Evolutionary conservation across 1,140 invertebrate genomes (phyloP), one percentile per base, ranked within the genome.

Genomic region (Lordiphosa mommai): DNA sequence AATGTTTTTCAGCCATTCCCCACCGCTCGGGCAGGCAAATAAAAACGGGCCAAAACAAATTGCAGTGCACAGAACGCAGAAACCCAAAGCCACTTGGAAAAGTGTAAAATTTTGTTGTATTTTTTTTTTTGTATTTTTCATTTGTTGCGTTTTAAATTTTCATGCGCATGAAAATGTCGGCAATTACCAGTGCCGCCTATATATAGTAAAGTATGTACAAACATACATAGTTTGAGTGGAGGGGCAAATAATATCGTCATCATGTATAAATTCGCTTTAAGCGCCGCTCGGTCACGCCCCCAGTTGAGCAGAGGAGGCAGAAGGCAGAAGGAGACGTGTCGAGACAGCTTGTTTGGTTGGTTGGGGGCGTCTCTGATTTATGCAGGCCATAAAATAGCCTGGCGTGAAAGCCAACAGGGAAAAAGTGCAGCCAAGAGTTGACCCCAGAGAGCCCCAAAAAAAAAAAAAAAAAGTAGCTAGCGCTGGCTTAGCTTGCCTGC

Each of bases 61-160:
- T 67, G 53, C 43, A 47, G 63, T 33, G 29, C 60, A 65, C 36
- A 58, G 63, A 49, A 51, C 58, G 14, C 4, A 52, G 61, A 63
- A 65, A 53, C 64, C 56, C 50, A 70, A 38, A 66, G 61, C 63
- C 63, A 66, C 63, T 66, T 66, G 61, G 52, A 66, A 66, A 66
- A 66, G 51, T 58, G 53, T 58, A 59, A 44, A 38, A 30, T 30
- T 33, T 50, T 50, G 60, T 68, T 50, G n/a, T n/a, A n/a, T 66
- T 70, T 69, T 74, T 17, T 17, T 17, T 17, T 17, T 17, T 3
- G 5, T 23, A 6, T 23, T 23, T 23, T 82, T 82, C 67, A 76
- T 82, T 82, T 80, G 66, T 76, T 76, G 76, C 77, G 67, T 63
- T 69, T 80, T 65, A 82, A 79, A 80, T 71, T 80, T 80, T 80